phyloP scores from a whole-genome alignment of 1,140 invertebrate genomes.

The Drosophila littoralis region DNA sequence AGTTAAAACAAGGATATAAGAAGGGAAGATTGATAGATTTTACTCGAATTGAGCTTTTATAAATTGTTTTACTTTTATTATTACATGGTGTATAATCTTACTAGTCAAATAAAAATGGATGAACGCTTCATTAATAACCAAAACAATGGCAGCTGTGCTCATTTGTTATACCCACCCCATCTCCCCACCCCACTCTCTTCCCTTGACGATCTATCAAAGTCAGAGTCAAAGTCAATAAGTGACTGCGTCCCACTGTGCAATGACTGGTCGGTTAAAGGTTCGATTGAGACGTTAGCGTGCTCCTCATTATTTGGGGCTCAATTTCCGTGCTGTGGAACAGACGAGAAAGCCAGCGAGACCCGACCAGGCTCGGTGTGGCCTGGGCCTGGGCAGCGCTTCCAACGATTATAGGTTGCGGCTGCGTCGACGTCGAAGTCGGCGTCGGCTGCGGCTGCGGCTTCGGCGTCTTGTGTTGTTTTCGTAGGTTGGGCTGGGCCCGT shows the following conservation, averaged over 20 bases:
- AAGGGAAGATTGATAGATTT: too few relatives aligned
- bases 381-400: slow-evolving; percentile 45
- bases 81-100: too few relatives aligned
- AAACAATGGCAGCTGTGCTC: background rate
- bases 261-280: slow-evolving; percentile 63
- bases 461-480: slow-evolving; percentile 67
- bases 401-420: slow-evolving; percentile 20
- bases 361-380: background rate
- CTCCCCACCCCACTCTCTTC: background rate
- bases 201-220: background rate
- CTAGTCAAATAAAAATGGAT: too few relatives aligned
- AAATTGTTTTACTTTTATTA: too few relatives aligned
- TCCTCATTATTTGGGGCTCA: slow-evolving; percentile 73
- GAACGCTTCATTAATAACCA: background rate
- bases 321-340: slow-evolving; percentile 58
- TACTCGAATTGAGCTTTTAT: too few relatives aligned
- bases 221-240: background rate
- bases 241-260: slow-evolving; percentile 52
- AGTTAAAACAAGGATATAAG: too few relatives aligned
- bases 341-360: slow-evolving; percentile 14
- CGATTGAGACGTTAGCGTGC: slow-evolving; percentile 75
- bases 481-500: slow-evolving; percentile 38
- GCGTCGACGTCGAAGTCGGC: slow-evolving; percentile 13
- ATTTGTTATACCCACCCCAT: background rate
- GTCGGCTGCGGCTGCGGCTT: slow-evolving; percentile 11